phyloP scores from a whole-genome alignment of 1,140 invertebrate species.

The Drosophila truncata region DNA sequence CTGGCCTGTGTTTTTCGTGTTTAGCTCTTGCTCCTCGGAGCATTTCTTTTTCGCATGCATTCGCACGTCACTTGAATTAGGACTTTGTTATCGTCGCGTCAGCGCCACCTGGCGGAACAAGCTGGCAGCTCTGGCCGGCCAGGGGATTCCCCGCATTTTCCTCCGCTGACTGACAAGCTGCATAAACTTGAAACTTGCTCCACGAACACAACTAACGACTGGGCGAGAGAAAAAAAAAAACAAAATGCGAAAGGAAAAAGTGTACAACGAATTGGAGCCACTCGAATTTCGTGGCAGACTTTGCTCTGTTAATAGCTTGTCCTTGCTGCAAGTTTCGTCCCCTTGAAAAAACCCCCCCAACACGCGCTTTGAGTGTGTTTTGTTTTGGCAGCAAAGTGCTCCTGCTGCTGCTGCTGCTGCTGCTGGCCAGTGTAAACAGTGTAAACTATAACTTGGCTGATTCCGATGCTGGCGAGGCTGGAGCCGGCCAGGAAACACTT shows the following conservation, averaged over 20 bases:
- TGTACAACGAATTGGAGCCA: slow-evolving; percentile 57
- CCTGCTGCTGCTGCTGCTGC: slow-evolving; percentile 40
- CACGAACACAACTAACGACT: slow-evolving; percentile 42
- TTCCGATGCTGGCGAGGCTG: slow-evolving; percentile 19
- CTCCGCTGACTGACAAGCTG: slow-evolving; percentile 37
- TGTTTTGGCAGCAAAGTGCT: slow-evolving; percentile 82
- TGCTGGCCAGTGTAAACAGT: slow-evolving; percentile 69
- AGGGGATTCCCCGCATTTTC: slow-evolving; percentile 6
- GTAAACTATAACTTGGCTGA: slow-evolving; percentile 77
- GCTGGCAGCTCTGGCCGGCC: slow-evolving; percentile 33
- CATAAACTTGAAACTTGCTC: slow-evolving; percentile 70
- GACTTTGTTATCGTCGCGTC: slow-evolving; percentile 67
- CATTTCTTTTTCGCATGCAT: slow-evolving; percentile 49
- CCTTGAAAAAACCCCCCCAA: slow-evolving; percentile 3
- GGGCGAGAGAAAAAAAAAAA: slow-evolving; percentile 4
- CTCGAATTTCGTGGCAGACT: slow-evolving; percentile 75
- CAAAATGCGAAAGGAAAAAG: slow-evolving; percentile 14
- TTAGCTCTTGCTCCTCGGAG: slow-evolving; percentile 7
- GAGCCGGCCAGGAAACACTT: slow-evolving; percentile 74
- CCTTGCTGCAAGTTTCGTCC: slow-evolving; percentile 52
- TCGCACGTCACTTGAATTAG: slow-evolving; percentile 66
- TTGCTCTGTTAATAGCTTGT: slow-evolving; percentile 75
- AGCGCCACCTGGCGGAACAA: slow-evolving; percentile 73
- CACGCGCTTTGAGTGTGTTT: slow-evolving; percentile 58
- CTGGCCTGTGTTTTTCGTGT: slow-evolving; percentile 20